Evolutionary conservation across 2,797 vertebrate species (phyloP).

Genomic region (Potorous gilbertii): DNA sequence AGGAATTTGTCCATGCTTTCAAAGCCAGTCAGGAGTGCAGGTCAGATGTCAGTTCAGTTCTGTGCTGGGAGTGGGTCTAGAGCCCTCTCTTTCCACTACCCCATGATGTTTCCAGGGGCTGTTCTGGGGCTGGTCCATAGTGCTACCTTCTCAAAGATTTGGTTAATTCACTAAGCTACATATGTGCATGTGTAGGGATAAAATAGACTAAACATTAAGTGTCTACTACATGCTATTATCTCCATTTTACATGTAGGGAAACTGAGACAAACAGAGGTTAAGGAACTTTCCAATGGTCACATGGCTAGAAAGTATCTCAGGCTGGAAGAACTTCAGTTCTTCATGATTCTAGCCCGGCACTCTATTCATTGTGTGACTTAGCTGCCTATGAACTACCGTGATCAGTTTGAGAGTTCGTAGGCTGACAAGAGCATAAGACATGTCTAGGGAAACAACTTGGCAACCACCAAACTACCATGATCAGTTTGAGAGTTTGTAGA

Average conservation of each 20-base stretch:
- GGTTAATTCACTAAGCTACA: not conserved
- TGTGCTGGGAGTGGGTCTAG: not conserved
- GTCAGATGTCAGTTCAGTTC: not conserved
- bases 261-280: not conserved
- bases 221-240: not conserved
- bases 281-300: not conserved
- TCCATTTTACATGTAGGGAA: not conserved
- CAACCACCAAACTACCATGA: too few relatives aligned
- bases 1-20: not conserved
- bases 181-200: not conserved
- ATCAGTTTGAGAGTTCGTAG: not conserved
- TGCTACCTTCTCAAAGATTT: not conserved
- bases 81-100: not conserved
- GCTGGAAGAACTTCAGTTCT: not conserved
- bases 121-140: accelerated
- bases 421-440: not conserved
- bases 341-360: not conserved
- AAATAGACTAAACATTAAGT: not conserved
- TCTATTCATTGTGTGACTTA: too few relatives aligned
- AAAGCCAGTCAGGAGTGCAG: not conserved
- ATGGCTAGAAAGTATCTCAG: not conserved
- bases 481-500: too few relatives aligned
- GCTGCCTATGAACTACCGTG: not conserved
- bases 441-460: too few relatives aligned
- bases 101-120: not conserved